Base-by-base conservation (phyloP, 1,140 invertebrate genomes). In the Ostrea denselamellosa region DNA sequence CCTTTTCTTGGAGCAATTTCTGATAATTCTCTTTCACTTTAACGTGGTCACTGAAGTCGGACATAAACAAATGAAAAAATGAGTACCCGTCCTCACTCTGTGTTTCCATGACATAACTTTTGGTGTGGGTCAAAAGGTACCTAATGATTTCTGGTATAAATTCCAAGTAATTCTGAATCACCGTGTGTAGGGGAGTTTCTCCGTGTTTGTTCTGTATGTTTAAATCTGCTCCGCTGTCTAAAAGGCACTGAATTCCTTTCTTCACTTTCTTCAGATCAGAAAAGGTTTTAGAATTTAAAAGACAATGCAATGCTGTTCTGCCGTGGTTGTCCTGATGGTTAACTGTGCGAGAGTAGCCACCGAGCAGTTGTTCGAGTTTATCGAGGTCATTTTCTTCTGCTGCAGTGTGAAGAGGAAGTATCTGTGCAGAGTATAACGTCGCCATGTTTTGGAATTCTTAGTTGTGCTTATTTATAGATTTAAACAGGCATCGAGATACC, bases 131-230 rank as follows among this genome's bases (percentile, higher is more conserved):
- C 12, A 82, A 34, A 7, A 86, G 56, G 34, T 54, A 83, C 14
- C 19, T 0, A 44, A 86, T 22, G 56, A 83, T 86, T 10, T 82
- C 12, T 19, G 86, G 86, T 17, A 83, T 83, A 19, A 34, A 19
- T 58, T 83, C 54, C 51, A 17, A 8, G 22, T 86, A 83, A 4
- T 22, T 54, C 8, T 82, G 22, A 17, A 86, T 81, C 9, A 86
- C 86, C 22, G 56, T 56, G 52, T 86, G 86, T 12, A 86, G 53
- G 34, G 53, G 71, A 17, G 86, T 86, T 52, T 86, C 77, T 17
- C 34, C 34, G 25, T 81, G 54, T 19, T 86, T 54, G 34, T 86
- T 71, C 58, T 86, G 86, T 44, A 58, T 14, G 54, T 86, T 86
- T 7, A 86, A 17, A 34, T 58, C 34, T n/a, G 54, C 22, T 17